Base-by-base conservation (phyloP, 2,888 invertebrate genomes). In the Tryphoninae sp. region DNA sequence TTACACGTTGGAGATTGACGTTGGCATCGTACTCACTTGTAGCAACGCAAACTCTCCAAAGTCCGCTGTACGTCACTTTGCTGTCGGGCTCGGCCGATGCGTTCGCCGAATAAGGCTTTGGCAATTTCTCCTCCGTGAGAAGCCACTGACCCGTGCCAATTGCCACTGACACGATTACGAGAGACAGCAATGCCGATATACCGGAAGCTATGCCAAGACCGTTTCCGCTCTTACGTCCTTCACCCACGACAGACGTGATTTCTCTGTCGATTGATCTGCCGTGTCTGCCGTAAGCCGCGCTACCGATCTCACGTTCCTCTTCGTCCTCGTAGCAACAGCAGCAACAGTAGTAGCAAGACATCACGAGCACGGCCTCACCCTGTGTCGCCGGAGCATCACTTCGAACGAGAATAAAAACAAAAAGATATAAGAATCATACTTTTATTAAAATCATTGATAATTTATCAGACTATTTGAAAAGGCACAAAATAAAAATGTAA, bases 81-180 rank as follows among this genome's bases (percentile, higher is more conserved):
- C 95, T 94, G 87, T 95, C 95, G 87, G 94, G 94, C 84, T 95
- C 95, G 8, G 94, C 95, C 0, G 97, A 96, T 6, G 96, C 96
- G 91, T 97, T 97, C 92, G 95, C 96, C 40, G 89, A 85, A 45
- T 88, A 84, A 11, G 95, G 94, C 92, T 96, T 96, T 78, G 95
- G 94, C 93, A 97, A 95, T 91, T 96, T 96, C 92, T 98, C 97
- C 90, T 97, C 96, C 2, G 97, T 97, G 86, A 96, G 95, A 26
- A 98, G 93, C 98, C 98, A 98, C 92, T 96, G 96, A 90, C 95
- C 96, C 2, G 96, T 96, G 7, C 95, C 93, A 82, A 96, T 95
- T 19, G 96, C 96, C 2, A 96, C 94, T 55, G 95, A 93, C 19
- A 96, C 95, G 58, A 96, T 95, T 11, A 95, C 93, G 49, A 96